Evolutionary conservation across 2,888 invertebrate genomes (phyloP).

Genomic region (Drosophila differens): DNA sequence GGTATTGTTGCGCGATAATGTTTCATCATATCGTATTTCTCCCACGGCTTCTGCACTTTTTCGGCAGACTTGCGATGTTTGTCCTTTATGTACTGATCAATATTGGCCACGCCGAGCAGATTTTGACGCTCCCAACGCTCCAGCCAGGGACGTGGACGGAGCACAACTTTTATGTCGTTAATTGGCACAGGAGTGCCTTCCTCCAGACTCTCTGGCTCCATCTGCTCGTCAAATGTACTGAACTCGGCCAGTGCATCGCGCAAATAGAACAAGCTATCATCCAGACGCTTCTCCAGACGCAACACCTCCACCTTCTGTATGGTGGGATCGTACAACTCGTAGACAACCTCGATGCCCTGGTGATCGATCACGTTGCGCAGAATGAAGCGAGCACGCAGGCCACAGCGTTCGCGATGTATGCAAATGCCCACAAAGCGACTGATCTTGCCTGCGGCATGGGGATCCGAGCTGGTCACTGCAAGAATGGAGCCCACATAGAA

Average conservation of each 20-base stretch:
- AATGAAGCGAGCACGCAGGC: constrained; percentile 93
- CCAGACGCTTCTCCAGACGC: constrained; percentile 95
- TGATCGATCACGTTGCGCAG: constrained; percentile 97
- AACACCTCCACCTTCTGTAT: constrained; percentile 96
- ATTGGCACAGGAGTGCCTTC: constrained; percentile 92
- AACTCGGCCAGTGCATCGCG: constrained; percentile 96
- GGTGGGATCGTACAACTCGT: constrained; percentile 96
- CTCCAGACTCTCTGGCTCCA: constrained; percentile 93
- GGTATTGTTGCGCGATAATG: constrained; percentile 95
- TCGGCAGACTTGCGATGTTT: constrained; percentile 87
- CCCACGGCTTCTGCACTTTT: constrained; percentile 91
- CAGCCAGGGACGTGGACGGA: constrained; percentile 95
- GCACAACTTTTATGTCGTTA: constrained; percentile 90
- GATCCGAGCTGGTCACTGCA: constrained; percentile 94
- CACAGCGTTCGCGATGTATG: constrained; percentile 92
- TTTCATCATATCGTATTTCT: constrained; percentile 97
- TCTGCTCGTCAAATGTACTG: constrained; percentile 96
- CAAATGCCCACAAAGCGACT: constrained; percentile 94
- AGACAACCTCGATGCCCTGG: constrained; percentile 89
- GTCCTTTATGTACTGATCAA: constrained; percentile 87
- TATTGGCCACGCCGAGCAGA: constrained; percentile 90
- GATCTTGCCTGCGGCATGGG: constrained; percentile 92
- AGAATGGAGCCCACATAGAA: constrained; percentile 98
- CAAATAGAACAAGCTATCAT: constrained; percentile 94
- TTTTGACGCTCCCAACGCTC: constrained; percentile 94